Evolutionary conservation across 2,888 invertebrate species (phyloP).

Genomic region (Melipona beecheii): DNA sequence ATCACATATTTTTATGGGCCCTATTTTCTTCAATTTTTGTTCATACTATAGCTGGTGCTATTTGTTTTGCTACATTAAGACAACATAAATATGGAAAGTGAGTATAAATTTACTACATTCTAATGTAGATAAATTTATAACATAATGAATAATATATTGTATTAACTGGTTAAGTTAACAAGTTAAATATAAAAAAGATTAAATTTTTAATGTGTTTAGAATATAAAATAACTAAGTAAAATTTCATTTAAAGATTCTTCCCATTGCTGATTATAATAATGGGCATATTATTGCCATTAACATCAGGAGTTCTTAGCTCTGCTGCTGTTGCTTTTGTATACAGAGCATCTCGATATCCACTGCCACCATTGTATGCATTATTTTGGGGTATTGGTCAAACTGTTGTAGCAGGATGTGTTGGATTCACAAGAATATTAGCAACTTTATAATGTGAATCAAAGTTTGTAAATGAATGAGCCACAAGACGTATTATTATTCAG

Average conservation of each 20-base stretch:
- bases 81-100: constrained; percentile 95
- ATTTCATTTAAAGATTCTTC: constrained; percentile 89
- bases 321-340: constrained; percentile 97
- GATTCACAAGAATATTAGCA: constrained; percentile 96
- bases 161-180: background rate
- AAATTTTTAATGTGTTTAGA: constrained; percentile 29
- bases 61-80: constrained; percentile 95
- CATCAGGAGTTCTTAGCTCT: constrained; percentile 95
- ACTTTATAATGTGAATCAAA: constrained; percentile 88
- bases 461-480: constrained; percentile 19
- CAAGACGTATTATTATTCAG: constrained; percentile 14
- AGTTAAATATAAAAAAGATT: background rate
- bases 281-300: constrained; percentile 95
- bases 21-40: constrained; percentile 97
- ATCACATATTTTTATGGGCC: constrained; percentile 98
- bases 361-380: constrained; percentile 96
- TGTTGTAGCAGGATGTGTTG: constrained; percentile 93
- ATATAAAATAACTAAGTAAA: constrained; percentile 42
- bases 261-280: constrained; percentile 94
- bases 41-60: constrained; percentile 95
- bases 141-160: background rate
- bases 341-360: constrained; percentile 93
- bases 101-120: constrained; percentile 66
- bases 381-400: constrained; percentile 98
- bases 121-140: constrained; percentile 12